Base-by-base conservation (phyloP, 1,140 invertebrate species). In the Meteorus sp. region DNA sequence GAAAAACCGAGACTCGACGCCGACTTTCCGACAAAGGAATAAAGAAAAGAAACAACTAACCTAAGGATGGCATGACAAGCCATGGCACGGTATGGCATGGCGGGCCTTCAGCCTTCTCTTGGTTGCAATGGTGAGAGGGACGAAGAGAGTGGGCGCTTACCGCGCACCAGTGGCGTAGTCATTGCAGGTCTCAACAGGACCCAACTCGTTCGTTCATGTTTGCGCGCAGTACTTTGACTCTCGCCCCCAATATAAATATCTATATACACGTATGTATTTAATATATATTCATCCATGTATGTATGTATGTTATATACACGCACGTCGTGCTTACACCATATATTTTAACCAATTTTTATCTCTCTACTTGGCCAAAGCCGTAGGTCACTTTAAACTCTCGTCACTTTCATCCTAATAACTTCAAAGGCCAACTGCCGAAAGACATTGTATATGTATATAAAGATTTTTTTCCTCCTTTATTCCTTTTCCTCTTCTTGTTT, bases 1-100 rank as follows among this genome's bases (percentile, higher is more conserved):
- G 76, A 77, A 76, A 74, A 70, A n/a, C n/a, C 73, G 72, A 77
- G 73, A 75, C 73, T 74, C 71, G 75, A 71, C 72, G 74, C 75
- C 74, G 73, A 77, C 75, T 77, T 77, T 76, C 75, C 75, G 75
- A 77, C 75, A 77, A 77, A 77, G 75, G 75, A 76, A 77, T 75
- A 76, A 77, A 77, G 75, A 77, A 77, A 77, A 77, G 75, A 76
- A 77, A 77, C 75, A 75, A 76, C 74, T 76, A 76, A 73, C 73
- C 69, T 66, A 67, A 73, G 73, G 74, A 77, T 75, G 72, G 74
- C 72, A 74, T 69, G 72, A 69, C 67, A 62, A 59, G 65, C 58
- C 59, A 60, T 63, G 51, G 65, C 69, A 66, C 56, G 65, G 59
- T 67, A 69, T 58, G 64, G 68, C 70, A 67, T 68, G 66, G 68